Conservation (phyloP, 2,888 invertebrate species). For the Odontocolon sp. region DNA sequence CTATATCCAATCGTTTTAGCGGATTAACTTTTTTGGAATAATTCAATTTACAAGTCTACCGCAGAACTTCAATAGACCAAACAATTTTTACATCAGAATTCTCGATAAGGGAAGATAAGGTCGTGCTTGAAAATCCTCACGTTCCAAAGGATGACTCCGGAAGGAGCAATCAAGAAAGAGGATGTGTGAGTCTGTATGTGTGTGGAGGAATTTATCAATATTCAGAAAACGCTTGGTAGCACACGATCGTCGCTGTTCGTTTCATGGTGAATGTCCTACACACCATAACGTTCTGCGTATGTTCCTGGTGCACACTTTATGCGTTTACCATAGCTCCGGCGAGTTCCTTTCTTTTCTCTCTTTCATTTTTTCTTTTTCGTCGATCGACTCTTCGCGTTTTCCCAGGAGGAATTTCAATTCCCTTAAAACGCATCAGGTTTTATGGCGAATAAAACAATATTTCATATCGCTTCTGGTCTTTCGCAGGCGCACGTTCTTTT, state of each 20-base stretch:
- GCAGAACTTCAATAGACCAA: not conserved
- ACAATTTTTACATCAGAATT: not conserved
- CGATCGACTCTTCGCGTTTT: not conserved
- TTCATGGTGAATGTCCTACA: constrained; percentile 13
- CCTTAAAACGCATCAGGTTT: constrained; percentile 70
- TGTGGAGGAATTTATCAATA: constrained; percentile 71
- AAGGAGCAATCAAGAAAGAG: constrained; percentile 30
- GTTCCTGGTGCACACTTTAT: too few species aligned
- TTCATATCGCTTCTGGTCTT: constrained; percentile 60
- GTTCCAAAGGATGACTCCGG: constrained; percentile 1
- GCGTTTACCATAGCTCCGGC: not conserved
- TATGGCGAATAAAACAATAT: constrained; percentile 72
- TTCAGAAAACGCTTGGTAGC: constrained; percentile 61
- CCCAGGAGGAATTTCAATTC: constrained; percentile 70
- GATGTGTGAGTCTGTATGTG: constrained; percentile 4
- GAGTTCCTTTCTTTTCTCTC: not conserved
- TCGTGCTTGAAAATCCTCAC: constrained; percentile 13
- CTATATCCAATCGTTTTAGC: too few species aligned
- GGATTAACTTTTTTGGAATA: too few species aligned
- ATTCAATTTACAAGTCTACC: too few species aligned
- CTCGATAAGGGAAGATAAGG: not conserved
- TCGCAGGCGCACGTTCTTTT: constrained; percentile 8
- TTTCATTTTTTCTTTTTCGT: constrained; percentile 5
- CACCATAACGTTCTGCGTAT: too few species aligned
- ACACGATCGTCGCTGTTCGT: constrained; percentile 6